phyloP scores from a whole-genome alignment of 2,113 vertebrate genomes.

The Muntiacus muntjak region DNA sequence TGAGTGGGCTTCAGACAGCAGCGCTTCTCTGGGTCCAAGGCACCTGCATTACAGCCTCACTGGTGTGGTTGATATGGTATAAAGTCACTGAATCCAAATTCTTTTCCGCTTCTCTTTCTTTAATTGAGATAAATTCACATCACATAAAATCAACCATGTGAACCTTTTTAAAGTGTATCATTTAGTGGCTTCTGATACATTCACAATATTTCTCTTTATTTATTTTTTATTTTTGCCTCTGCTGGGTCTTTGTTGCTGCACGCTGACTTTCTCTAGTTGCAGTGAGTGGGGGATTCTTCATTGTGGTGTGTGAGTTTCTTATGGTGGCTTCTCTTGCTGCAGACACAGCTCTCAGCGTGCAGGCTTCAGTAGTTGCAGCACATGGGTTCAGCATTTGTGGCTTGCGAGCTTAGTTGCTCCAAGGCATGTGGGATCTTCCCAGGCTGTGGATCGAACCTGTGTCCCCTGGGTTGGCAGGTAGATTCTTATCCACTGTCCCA shows the following conservation, averaged over 20 bases:
- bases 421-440: neutral
- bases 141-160: neutral
- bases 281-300: neutral
- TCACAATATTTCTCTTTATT: neutral
- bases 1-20: neutral
- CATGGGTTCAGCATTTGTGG: neutral
- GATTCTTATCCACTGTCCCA: neutral
- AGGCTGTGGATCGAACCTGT: neutral
- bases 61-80: neutral
- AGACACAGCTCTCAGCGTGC: neutral
- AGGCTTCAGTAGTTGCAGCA: neutral
- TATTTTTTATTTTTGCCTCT: neutral
- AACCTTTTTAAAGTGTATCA: neutral
- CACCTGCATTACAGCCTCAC: neutral
- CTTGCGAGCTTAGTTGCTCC: neutral
- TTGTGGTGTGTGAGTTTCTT: neutral
- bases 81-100: neutral
- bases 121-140: neutral
- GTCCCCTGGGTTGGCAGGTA: neutral
- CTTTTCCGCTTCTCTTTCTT: neutral
- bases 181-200: neutral
- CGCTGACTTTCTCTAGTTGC: neutral
- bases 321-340: neutral
- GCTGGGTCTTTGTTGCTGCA: neutral
- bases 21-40: neutral